Evolutionary conservation across 64 coral and sea anemone species (phyloP), one percentile per base, ranked within the genome.

Genomic region (Actinia equina): DNA sequence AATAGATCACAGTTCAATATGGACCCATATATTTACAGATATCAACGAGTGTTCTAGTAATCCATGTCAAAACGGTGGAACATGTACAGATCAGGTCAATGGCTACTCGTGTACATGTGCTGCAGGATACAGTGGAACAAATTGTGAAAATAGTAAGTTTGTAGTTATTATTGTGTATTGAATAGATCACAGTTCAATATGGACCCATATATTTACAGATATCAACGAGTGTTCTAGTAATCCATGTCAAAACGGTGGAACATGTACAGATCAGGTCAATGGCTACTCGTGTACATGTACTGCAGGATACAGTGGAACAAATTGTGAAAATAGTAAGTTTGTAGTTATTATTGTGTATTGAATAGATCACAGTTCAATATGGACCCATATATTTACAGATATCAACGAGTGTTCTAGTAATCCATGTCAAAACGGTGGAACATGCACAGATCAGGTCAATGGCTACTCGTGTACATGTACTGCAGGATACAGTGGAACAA

Each of bases 201-300:
- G 45, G 7, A 49, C 3, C 45, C 2, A 49, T 49, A 4, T 49
- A 7, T 67, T 67, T 20, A 8, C 62, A 67, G 62, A 67, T 20
- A 23, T 67, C 17, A 19, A 67, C 62, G 19, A 67, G 6, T 67
- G 62, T 23, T 67, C 62, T 19, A 23, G 62, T n/a, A 67, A 67
- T 67, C 62, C 62, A 23, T 67, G 62, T 67, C 18, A 4, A n/a
- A 22, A 67, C 19, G 22, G 22, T 67, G 62, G 62, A 67, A 67
- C 62, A 67, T 67, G 62, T 67, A 67, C 62, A 67, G 62, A 67
- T 67, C 8, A 67, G 62, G 62, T 79, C 18, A 79, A 79, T 79
- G 30, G 76, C 44, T 79, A 79, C 76, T 43, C 27, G 27, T 76
- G 70, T 76, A 76, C 70, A 76, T 76, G 70, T 76, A 22, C 26